Evolutionary conservation across 1,140 invertebrate species (phyloP).

Genomic region (Pseudomyrmex flavicornis): DNA sequence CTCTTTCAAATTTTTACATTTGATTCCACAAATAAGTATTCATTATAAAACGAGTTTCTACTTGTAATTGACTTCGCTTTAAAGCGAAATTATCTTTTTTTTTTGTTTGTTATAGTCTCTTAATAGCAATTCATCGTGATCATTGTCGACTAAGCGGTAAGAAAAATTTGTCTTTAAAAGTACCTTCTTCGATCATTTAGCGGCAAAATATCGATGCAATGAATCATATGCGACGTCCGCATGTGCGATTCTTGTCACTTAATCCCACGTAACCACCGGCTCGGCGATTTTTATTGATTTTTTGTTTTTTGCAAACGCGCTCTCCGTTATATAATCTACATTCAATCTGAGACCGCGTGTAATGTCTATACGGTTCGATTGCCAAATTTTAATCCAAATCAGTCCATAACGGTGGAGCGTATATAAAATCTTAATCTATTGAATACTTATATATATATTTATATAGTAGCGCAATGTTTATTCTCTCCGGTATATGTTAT

Average conservation of each 20-base stretch:
- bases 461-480: conserved; percentile 67
- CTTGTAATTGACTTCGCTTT: conserved; percentile 36
- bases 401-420: conserved; percentile 74
- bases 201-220: conserved; percentile 58
- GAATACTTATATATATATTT: conserved; percentile 78
- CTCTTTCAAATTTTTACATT: background rate
- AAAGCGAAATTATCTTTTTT: no score
- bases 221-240: conserved; percentile 63
- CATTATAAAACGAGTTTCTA: conserved; percentile 23
- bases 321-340: conserved; percentile 54
- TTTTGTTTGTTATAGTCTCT: background rate
- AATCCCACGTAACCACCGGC: conserved; percentile 41
- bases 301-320: conserved; percentile 31
- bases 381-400: conserved; percentile 68
- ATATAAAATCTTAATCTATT: conserved; percentile 79
- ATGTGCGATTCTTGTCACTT: conserved; percentile 49
- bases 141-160: conserved; percentile 58
- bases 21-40: conserved; percentile 49
- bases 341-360: conserved; percentile 29
- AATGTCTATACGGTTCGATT: conserved; percentile 45
- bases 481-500: conserved; percentile 44
- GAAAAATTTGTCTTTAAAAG: conserved; percentile 59
- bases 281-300: conserved; percentile 9
- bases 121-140: conserved; percentile 51
- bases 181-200: conserved; percentile 54